Conservation (phyloP, 2,797 vertebrate species). For the Onychomys leucogaster region DNA sequence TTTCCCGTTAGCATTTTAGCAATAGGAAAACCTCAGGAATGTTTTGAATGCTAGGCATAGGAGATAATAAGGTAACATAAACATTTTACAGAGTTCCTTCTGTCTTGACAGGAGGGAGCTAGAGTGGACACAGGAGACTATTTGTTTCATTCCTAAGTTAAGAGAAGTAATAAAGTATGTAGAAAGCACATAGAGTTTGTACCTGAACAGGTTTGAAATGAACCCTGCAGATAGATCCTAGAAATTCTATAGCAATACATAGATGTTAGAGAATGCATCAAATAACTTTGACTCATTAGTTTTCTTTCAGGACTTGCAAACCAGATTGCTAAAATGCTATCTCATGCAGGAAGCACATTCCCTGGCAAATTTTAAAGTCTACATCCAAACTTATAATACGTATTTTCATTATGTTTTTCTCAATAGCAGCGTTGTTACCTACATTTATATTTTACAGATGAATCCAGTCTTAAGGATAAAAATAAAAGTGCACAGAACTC, state of each 20-base stretch:
- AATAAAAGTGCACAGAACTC: conserved; percentile 51
- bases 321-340: conserved; percentile 5
- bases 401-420: neutral
- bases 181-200: neutral
- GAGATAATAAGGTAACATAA: neutral
- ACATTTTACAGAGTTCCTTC: neutral
- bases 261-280: neutral
- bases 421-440: neutral
- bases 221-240: neutral
- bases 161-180: neutral
- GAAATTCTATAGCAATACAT: neutral
- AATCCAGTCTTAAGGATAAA: conserved; percentile 3
- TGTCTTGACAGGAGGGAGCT: neutral
- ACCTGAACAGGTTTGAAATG: neutral
- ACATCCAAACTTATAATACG: conserved; percentile 3
- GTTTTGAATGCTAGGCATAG: neutral
- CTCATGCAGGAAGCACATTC: neutral
- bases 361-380: conserved; percentile 30
- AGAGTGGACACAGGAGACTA: neutral
- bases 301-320: neutral
- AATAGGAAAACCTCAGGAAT: neutral
- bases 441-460: conserved; percentile 27
- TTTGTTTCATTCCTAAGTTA: neutral
- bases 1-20: neutral
- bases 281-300: neutral